Evolutionary conservation across 1,140 invertebrate genomes (phyloP).

Genomic region (Heliconius melpomene): DNA sequence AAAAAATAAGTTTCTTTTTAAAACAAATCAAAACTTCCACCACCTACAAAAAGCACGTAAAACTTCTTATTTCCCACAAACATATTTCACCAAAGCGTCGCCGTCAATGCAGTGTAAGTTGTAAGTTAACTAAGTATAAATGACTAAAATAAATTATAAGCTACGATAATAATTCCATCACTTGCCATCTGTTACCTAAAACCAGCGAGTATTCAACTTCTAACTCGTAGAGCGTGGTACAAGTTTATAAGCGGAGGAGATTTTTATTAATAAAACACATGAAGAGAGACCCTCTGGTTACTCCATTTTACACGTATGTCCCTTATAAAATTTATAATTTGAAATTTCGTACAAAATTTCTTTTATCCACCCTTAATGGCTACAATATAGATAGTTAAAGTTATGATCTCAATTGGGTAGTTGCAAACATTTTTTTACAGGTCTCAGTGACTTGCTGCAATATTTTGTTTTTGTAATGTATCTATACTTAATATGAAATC

Average conservation of each 20-base stretch:
- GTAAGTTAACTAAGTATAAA: slow-evolving; percentile 10
- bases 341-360: too few relatives aligned
- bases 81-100: neutral
- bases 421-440: too few relatives aligned
- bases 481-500: too few relatives aligned
- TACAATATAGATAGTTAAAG: too few relatives aligned
- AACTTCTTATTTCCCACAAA: slow-evolving; percentile 3
- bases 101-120: slow-evolving; percentile 9
- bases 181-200: slow-evolving; percentile 60
- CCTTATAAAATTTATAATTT: too few relatives aligned
- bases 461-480: too few relatives aligned
- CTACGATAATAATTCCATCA: slow-evolving; percentile 59
- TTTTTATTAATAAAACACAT: too few relatives aligned
- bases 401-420: too few relatives aligned
- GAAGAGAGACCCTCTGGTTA: too few relatives aligned
- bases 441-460: too few relatives aligned
- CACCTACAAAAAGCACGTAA: neutral
- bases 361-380: too few relatives aligned
- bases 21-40: neutral
- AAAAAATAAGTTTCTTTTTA: neutral
- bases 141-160: slow-evolving; percentile 42
- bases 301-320: neutral
- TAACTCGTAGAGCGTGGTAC: slow-evolving; percentile 22
- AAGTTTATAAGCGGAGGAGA: slow-evolving; percentile 17
- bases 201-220: slow-evolving; percentile 49